These are phyloP conservation scores for Dasypolia templi DNA, from an alignment of 2,888 invertebrate species.

Conservation along the genomic window DNA sequence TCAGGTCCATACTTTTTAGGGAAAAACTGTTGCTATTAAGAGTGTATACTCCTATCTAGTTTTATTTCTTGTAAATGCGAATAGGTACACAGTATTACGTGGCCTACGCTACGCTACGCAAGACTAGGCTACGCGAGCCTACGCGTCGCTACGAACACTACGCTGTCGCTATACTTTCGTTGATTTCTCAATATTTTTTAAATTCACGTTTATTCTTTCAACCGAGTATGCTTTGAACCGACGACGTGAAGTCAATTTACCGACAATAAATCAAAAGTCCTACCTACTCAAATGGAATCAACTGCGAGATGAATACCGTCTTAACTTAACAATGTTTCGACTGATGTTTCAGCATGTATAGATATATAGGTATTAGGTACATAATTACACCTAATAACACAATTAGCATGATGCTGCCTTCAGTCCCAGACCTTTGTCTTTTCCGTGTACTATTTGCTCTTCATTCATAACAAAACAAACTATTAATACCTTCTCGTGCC, in stretches of 20 bases:
- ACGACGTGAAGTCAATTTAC: not conserved
- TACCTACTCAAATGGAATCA: not conserved
- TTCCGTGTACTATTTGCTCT: constrained; percentile 33
- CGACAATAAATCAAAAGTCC: not conserved
- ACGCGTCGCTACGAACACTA: not conserved
- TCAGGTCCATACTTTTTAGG: not conserved
- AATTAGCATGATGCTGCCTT: constrained; percentile 39
- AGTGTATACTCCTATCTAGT: not conserved
- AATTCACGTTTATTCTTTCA: not conserved
- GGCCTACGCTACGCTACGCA: not conserved
- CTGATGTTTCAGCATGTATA: not conserved
- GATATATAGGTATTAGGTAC: not conserved
- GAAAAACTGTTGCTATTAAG: not conserved
- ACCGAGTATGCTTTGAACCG: not conserved
- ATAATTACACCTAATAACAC: constrained; percentile 28
- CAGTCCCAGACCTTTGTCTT: constrained; percentile 37
- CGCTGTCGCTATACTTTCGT: not conserved
- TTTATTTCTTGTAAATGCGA: not conserved
- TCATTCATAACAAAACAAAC: constrained; percentile 35
- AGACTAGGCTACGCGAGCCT: no score
- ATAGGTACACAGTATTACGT: not conserved
- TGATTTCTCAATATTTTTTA: not conserved
- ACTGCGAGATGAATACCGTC: not conserved
- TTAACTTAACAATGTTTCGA: not conserved
- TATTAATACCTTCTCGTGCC: constrained; percentile 41